A percentile compares a stretch with the other conserved stretches of the same genome.
phyloP scores from a whole-genome alignment of 1,140 invertebrate species.

The Drosophila sulfurigaster region DNA sequence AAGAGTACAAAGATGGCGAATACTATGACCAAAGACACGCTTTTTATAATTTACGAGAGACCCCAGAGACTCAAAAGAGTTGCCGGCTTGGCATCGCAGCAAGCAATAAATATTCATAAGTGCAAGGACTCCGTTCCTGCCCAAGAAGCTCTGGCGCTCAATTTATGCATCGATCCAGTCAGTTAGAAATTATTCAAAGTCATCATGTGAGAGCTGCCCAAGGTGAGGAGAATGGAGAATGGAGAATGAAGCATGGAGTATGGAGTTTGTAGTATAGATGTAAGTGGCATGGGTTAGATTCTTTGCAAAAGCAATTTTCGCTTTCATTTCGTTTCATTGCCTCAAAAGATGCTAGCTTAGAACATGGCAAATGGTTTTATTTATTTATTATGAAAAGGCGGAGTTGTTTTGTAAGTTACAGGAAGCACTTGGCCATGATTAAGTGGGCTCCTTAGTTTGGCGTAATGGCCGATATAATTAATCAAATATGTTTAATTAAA shows the following conservation, averaged over 20 bases:
- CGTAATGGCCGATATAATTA: conserved; percentile 67
- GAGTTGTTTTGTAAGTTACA: conserved; percentile 47
- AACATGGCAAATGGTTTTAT: conserved; percentile 70
- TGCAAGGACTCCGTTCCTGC: conserved; percentile 61
- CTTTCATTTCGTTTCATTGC: conserved; percentile 61
- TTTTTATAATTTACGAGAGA: conserved; percentile 34
- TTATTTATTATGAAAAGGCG: conserved; percentile 72
- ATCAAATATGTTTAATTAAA: conserved; percentile 78
- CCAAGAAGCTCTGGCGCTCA: conserved; percentile 35
- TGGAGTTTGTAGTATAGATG: neutral
- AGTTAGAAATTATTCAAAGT: conserved; percentile 80
- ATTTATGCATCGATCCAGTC: conserved; percentile 57
- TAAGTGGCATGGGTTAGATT: conserved; percentile 32
- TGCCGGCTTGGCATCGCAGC: conserved; percentile 47
- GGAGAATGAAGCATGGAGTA: neutral
- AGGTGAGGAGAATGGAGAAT: conserved; percentile 19
- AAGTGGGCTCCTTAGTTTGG: conserved; percentile 64
- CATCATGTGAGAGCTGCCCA: conserved; percentile 61
- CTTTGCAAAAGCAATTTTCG: conserved; percentile 73
- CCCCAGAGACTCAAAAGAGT: neutral
- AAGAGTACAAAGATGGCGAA: conserved; percentile 38
- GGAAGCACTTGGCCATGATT: conserved; percentile 60
- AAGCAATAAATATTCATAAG: conserved; percentile 81
- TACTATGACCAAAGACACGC: conserved; percentile 50
- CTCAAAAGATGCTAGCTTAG: conserved; percentile 41